Evolutionary conservation across 2,888 invertebrate species (phyloP).

Genomic region (Spisula solida): DNA sequence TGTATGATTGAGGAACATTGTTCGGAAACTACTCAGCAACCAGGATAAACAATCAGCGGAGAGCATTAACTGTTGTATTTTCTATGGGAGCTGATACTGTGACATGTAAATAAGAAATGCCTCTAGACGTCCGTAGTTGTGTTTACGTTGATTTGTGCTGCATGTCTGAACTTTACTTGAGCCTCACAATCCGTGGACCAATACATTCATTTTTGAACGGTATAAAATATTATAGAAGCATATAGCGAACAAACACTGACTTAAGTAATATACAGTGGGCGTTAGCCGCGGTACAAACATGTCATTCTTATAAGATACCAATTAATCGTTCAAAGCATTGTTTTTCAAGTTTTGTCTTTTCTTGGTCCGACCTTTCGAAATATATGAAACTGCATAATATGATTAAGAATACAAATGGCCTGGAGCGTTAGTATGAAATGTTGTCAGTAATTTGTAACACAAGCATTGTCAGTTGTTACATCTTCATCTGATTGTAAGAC

Average conservation of each 20-base stretch:
- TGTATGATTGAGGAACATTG: not conserved
- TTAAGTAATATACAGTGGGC: too few species aligned
- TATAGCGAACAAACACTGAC: too few species aligned
- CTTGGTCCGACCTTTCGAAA: not conserved
- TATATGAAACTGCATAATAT: too few species aligned
- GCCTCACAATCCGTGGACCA: too few species aligned
- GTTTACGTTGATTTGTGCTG: too few species aligned
- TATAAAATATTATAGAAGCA: too few species aligned
- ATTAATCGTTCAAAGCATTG: too few species aligned
- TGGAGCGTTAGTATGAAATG: not conserved
- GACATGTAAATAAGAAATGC: not conserved
- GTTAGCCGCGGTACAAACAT: too few species aligned
- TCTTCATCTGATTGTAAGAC: not conserved
- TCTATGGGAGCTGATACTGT: not conserved
- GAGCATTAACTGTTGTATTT: not conserved
- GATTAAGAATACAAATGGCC: too few species aligned
- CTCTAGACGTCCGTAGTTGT: not conserved
- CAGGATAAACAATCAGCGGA: not conserved
- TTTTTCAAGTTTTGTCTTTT: not conserved
- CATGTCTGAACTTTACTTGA: too few species aligned
- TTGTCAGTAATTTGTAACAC: not conserved
- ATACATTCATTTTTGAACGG: too few species aligned
- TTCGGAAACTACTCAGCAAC: not conserved
- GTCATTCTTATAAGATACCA: too few species aligned
- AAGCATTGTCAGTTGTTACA: not conserved